Base-by-base conservation (phyloP, 2,797 vertebrate genomes). In the Acanthurus leucopareius region DNA sequence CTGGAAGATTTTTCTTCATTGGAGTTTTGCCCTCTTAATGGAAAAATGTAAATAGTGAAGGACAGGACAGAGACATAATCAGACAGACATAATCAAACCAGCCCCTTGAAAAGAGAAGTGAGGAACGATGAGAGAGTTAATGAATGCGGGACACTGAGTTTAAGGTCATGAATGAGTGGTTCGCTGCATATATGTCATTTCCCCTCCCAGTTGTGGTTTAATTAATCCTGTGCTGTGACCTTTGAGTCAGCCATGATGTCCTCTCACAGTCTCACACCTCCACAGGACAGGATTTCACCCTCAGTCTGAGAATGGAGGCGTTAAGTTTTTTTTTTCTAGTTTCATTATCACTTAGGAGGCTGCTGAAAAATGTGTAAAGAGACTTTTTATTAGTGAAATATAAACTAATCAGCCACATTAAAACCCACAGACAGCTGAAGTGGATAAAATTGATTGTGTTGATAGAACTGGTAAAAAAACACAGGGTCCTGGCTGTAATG, bases 191-290 rank as follows among this genome's bases (percentile, higher is more conserved):
- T 48, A 42, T 51, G 69, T 45, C 40, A 25, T 53, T 47, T 15
- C 40, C 42, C 48, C 52, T 56, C 17, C 60, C 49, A 66, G 57
- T 76, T 52, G 49, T 56, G 47, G 45, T 69, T 63, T 81, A 82
- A 86, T 91, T 90, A 79, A 82, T 86, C 64, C 58, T 49, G 22
- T 9, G 25, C 22, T 13, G 51, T 84, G 82, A 89, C 89, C 85
- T 90, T 86, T 81, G 65, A 71, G 67, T 80, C 54, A 3, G 69
- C 53, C 38, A 6, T 10, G 40, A 61, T 79, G 66, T 68, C 82
- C 54, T 52, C 65, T 70, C 52, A 73, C 74, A 78, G 68, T 49
- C 58, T 82, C 69, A 49, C 68, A 60, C 73, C 51, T 69, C 69
- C 45, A 51, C 51, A 35, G 51, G 52, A 17, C 20, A 22, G 15